Conservation (phyloP, 2,797 vertebrate genomes). For the Malacoctenus gilli region DNA sequence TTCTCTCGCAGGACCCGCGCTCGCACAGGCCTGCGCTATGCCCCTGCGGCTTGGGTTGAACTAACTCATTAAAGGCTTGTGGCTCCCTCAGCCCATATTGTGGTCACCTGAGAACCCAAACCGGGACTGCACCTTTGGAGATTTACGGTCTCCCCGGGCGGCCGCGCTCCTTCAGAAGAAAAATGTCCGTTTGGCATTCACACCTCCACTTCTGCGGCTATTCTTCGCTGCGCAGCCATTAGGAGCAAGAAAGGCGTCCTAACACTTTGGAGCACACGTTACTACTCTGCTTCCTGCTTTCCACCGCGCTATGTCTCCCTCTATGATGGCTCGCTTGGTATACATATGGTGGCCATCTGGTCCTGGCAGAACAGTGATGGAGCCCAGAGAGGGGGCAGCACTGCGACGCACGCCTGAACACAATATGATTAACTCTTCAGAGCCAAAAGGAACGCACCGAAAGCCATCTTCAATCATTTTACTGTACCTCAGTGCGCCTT, state of each 20-base stretch:
- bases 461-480: constrained; percentile 1
- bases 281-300: constrained; percentile 58
- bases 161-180: constrained; percentile 19
- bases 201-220: constrained; percentile 24
- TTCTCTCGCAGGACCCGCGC: constrained; percentile 34
- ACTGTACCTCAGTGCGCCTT: neutral
- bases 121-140: constrained; percentile 33
- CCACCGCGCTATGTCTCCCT: constrained; percentile 46
- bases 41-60: constrained; percentile 43
- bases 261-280: constrained; percentile 54
- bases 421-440: constrained; percentile 71
- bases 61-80: constrained; percentile 65
- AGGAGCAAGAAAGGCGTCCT: constrained; percentile 31
- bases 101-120: constrained; percentile 62
- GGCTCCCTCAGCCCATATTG: constrained; percentile 57
- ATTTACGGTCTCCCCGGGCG: constrained; percentile 22
- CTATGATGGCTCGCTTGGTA: constrained; percentile 53
- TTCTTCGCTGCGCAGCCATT: constrained; percentile 27
- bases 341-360: constrained; percentile 85
- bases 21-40: constrained; percentile 37
- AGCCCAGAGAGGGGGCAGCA: constrained; percentile 61
- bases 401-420: constrained; percentile 63
- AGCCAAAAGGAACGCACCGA: constrained; percentile 18
- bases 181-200: constrained; percentile 29
- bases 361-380: constrained; percentile 61